Evolutionary conservation across 2,888 invertebrate genomes (phyloP), one percentile per base, ranked within the genome.

Genomic region (Plebejus melissa): DNA sequence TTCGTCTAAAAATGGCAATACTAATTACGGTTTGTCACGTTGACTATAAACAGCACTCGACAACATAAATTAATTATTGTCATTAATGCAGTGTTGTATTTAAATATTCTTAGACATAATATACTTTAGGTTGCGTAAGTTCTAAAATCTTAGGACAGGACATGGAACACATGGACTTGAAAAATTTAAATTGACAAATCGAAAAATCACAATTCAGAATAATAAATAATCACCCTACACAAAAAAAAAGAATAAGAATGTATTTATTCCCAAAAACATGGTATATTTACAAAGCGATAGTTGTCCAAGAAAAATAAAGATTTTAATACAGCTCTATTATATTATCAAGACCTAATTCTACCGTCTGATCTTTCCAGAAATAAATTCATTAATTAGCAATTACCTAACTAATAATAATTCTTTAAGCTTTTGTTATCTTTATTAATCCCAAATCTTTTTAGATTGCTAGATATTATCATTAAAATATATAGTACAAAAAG

Each of bases 1-100:
- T 65, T 65, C 13, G 32, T 65, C 65, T 65, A 65, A 65, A 65
- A 65, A 65, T 65, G 65, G 65, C 13, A 65, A 65, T 32, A 13
- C 5, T 65, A 65, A 65, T 65, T 65, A 65, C 32, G 28, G 32
- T 6, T 65, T 65, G 32, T 65, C 65, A 65, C 32, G 65, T 65
- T 32, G 60, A 28, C 60, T 28, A 60, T 60, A 65, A 65, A 65
- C 16, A 32, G 32, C 65, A 36, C 65, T 65, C 32, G 65, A 65
- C 65, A 65, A 65, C 65, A 36, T 5, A 32, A 65, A 65, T 65
- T 65, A 36, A 65, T 65, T 5, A 65, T 65, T 65, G 65, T 13
- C 65, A 65, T 36, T 36, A 13, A 65, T 4, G 32, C 36, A 13
- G 0, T 16, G 32, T 65, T 36, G 22, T 9, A 3, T 54, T 16